Percentiles rank a stretch among this genome's conserved stretches.
Evolutionary conservation across 2,797 vertebrate genomes (phyloP).

Genomic region (Anguilla anguilla): DNA sequence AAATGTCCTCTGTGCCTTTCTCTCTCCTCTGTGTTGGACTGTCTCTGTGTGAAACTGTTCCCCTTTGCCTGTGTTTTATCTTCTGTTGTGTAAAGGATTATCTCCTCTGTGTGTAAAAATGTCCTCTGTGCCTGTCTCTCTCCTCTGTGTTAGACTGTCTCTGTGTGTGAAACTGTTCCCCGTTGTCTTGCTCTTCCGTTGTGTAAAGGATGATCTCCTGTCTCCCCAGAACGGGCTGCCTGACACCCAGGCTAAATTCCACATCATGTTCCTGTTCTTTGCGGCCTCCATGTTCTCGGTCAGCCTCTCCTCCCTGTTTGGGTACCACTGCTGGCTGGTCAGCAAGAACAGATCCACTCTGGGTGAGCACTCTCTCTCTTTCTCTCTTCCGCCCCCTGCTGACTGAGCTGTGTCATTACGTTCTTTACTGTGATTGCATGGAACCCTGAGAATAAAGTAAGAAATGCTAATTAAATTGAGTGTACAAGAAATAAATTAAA

Average conservation of each 20-base stretch:
- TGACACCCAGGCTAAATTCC: constrained; percentile 98
- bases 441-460: not conserved
- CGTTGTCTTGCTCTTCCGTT: not conserved
- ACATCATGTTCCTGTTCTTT: constrained; percentile 99
- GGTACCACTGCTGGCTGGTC: constrained; percentile 98
- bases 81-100: not conserved
- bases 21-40: not conserved
- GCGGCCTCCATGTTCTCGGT: constrained; percentile 98
- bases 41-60: not conserved
- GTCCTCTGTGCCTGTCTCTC: not conserved
- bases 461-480: not conserved
- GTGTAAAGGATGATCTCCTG: constrained; percentile 19
- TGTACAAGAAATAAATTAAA: not conserved
- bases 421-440: not conserved
- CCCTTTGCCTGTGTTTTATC: not conserved
- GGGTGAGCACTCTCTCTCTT: constrained; percentile 73
- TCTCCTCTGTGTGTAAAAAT: constrained; percentile 27
- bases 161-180: not conserved
- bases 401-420: constrained; percentile 4
- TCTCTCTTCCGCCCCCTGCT: not conserved
- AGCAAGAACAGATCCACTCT: constrained; percentile 97
- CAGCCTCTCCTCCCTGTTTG: constrained; percentile 93
- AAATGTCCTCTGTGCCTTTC: not conserved
- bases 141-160: not conserved
- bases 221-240: constrained; percentile 88